Conservation (phyloP, 2,888 invertebrate genomes). For the Eupeodes luniger region DNA sequence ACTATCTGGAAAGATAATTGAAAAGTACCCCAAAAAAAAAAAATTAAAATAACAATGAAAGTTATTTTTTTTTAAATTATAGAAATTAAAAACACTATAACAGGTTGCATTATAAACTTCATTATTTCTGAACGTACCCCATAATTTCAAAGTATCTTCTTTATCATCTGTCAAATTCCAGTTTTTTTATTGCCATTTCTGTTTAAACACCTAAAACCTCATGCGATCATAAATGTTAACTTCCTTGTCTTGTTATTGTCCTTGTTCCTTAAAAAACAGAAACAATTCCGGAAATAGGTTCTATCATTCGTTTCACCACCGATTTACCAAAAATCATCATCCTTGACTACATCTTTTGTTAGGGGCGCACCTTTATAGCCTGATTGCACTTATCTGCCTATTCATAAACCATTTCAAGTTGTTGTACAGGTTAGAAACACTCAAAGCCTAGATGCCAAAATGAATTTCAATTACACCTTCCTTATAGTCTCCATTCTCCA, state of each 20-base stretch:
- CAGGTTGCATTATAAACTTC: no score
- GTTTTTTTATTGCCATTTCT: not conserved
- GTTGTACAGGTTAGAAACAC: slow-evolving; percentile 36
- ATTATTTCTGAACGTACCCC: no score
- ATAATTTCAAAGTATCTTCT: no score
- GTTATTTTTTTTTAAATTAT: no score
- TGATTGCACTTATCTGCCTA: slow-evolving; percentile 72
- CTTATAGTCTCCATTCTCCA: not conserved
- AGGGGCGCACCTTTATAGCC: slow-evolving; percentile 44
- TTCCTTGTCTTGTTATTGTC: not conserved
- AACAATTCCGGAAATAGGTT: not conserved
- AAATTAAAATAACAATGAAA: no score
- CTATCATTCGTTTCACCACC: not conserved
- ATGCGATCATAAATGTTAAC: not conserved
- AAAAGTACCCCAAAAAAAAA: no score
- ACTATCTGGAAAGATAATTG: no score
- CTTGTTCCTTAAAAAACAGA: not conserved
- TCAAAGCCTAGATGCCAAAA: slow-evolving; percentile 67
- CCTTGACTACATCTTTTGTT: slow-evolving; percentile 61
- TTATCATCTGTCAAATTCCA: no score
- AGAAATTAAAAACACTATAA: no score
- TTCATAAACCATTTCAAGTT: slow-evolving; percentile 70
- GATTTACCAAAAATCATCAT: slow-evolving; percentile 42
- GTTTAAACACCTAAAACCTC: not conserved
- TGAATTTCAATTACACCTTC: slow-evolving; percentile 71